Evolutionary conservation across 2,113 vertebrate genomes (phyloP), one percentile per base, ranked within the genome.

Genomic region (Stictonetta naevosa): DNA sequence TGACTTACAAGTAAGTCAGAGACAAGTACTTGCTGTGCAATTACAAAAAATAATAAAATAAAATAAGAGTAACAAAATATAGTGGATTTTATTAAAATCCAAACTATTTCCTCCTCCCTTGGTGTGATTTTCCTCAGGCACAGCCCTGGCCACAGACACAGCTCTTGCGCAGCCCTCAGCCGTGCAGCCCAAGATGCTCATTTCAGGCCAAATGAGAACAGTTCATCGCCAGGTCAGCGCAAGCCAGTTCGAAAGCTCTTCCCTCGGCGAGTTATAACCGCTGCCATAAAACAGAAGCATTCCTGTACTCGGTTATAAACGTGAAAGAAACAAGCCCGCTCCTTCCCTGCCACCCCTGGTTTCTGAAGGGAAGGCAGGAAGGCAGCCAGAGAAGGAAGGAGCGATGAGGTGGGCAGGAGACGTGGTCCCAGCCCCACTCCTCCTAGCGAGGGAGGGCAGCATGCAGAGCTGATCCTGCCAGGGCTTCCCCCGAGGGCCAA

Each of bases 161-260:
- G 67, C 50, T 79, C 59, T 82, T 77, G 77, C 13, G 14, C 86
- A 94, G 80, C 67, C 72, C 63, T 56, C 58, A 62, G 90, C 74
- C 74, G 10, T 9, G 40, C 50, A 89, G 48, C 86, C 55, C 88
- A 82, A 87, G 83, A 50, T 53, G 55, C 80, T 88, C 48, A 3
- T 91, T 93, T 93, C 86, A 0, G 1, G 93, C 93, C 88, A 91
- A 94, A 83, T 75, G 83, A 89, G 81, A 91, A 64, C 25, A 44
- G 95, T 95, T 96, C 93, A 96, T 69, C 92, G 92, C 88, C 93
- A 94, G 95, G 96, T 96, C 96, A 96, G 71, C 86, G 83, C 83
- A 93, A 92, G 93, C 79, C 5, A 0, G 7, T 66, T 80, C 67
- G 83, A 96, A 92, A 75, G 73, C 86, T 96, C 96, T 96, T 96